Base-by-base conservation (phyloP, 2,797 vertebrate genomes). In the Silurus lanzhouensis region DNA sequence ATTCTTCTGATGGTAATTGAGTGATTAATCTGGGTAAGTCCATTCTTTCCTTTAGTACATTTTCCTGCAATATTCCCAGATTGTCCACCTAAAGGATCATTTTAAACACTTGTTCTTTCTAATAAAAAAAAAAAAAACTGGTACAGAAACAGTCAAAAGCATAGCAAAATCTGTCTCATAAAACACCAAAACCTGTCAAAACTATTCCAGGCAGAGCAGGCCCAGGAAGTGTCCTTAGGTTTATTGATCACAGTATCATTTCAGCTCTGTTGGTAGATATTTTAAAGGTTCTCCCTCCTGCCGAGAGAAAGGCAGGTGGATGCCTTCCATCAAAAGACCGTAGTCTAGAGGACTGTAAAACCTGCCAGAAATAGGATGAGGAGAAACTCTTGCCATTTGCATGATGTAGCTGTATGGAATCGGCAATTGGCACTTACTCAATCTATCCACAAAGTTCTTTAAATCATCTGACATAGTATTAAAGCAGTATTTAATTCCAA, bases 1-100 rank as follows among this genome's bases (percentile, higher is more conserved):
- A 86, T 82, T 86, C 84, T 55, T 70, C 68, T 31, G 70, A 85
- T 31, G 19, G 15, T 19, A 81, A 66, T 6, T 75, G 84, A 0
- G 78, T 81, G 58, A 85, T 19, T 15, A 81, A 74, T 17, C 25
- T 61, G 15, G 84, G 78, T 19, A 81, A 20, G 6, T 80, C 15
- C 17, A 22, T 79, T 5, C 66, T 72, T 52, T 85, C 38, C 22
- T 85, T 85, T 22, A 85, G 22, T 0, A 85, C 58, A n/a, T 82
- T 85, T 5, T 76, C 20, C 70, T 85, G 22, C 10, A 64, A 25
- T 64, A 25, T 12, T 64, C 61, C 22, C 13, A 64, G 22, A 64
- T 25, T 64, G 22, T 64, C 61, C 8, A 64, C 22, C 4, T n/a
- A 12, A 5, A 61, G 19, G 12, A 61, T 61, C 60, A 7, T 61